These are phyloP conservation scores for Kryptolebias ocellatus DNA, from an alignment of 2,797 vertebrate species.

Conservation along the genomic window DNA sequence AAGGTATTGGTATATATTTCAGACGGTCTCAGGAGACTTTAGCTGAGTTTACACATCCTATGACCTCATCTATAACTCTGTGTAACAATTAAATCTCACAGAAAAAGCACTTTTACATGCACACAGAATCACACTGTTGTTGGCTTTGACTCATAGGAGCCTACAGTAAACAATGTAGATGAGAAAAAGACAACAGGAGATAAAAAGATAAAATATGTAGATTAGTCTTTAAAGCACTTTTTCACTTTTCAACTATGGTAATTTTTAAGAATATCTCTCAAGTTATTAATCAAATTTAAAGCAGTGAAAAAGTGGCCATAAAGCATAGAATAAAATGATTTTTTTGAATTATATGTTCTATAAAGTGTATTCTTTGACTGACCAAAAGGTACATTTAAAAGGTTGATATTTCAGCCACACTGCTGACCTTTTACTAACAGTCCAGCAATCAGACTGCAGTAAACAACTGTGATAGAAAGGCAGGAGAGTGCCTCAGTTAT, in stretches of 20 bases:
- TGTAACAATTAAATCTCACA: no score
- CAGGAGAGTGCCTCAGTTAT: constrained; percentile 9
- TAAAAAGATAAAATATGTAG: no score
- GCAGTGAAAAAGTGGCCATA: background rate
- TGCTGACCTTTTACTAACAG: constrained; percentile 20
- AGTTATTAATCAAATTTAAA: constrained; percentile 11
- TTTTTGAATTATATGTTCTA: constrained; percentile 2
- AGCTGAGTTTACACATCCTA: no score
- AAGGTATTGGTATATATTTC: no score
- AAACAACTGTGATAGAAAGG: constrained; percentile 8
- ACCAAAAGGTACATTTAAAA: constrained; percentile 10
- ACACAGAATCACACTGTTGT: no score
- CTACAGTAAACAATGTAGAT: no score
- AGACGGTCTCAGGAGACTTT: no score
- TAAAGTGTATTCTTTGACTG: constrained; percentile 1
- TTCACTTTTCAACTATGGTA: background rate
- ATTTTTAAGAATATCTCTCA: background rate
- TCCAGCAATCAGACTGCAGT: constrained; percentile 26
- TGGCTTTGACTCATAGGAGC: no score
- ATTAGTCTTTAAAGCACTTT: background rate
- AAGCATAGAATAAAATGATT: constrained; percentile 4
- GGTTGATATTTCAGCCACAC: constrained; percentile 22
- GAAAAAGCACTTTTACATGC: no score
- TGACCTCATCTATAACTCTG: no score
- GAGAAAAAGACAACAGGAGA: no score